Base-by-base conservation (phyloP, 1,140 invertebrate genomes). In the Cotesia glomerata region DNA sequence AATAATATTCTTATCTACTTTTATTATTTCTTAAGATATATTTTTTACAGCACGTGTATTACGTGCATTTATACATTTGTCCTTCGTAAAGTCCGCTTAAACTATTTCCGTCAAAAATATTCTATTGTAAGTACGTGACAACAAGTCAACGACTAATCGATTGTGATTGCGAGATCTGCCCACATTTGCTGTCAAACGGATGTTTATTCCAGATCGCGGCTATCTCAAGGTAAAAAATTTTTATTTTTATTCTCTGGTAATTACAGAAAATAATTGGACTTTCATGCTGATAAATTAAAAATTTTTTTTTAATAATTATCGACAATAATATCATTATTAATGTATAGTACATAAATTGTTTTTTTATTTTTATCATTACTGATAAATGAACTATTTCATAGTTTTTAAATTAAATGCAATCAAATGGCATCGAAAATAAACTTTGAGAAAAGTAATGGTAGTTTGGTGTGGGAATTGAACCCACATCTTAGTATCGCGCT, bases 101-200 rank as follows among this genome's bases (percentile, higher is more conserved):
- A 58, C 69, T 62, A 63, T 71, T 71, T 71, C 69, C 69, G 61
- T 62, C 64, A 71, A 45, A 9, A 45, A 71, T 71, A 71, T 64
- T 49, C 69, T 26, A 71, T 71, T 71, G 69, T 71, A 64, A 49
- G 7, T 51, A 11, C 49, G 61, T 71, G 61, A 36, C 59, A 39
- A 13, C 49, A 63, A 64, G 69, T 71, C 52, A 58, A 64, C 39
- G 8, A 45, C 61, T 71, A 71, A 71, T 71, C 69, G 69, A 71
- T 71, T 39, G 45, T 58, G 68, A 69, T 69, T 71, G 69, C 62
- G 16, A 51, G 18, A 36, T 35, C 35, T 58, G 54, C 54, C 58
- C 54, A 62, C 59, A 62, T 62, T 51, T 56, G 34, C 5, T 63
- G 45, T 65, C 9, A 5, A 8, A 52, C 18, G 45, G 34, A 5